These are phyloP conservation scores for Rhinogobius similis DNA, from an alignment of 2,113 vertebrate genomes.

Conservation along the genomic window DNA sequence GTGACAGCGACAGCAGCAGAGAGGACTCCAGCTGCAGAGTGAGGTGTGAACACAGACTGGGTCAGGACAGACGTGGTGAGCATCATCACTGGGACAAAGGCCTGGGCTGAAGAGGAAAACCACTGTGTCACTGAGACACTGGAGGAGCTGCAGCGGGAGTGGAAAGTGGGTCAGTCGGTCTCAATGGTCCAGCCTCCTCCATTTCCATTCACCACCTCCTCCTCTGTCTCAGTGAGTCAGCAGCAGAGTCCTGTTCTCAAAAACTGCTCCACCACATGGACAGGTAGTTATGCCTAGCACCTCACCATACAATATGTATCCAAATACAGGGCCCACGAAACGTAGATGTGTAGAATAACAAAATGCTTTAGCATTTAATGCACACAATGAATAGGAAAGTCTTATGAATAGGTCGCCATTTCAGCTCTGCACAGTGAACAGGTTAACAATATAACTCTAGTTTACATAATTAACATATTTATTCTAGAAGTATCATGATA, in stretches of 20 bases:
- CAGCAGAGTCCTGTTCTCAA: conserved; percentile 35
- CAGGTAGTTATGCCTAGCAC: too few species aligned
- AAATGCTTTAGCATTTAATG: too few species aligned
- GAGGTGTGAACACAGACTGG: conserved; percentile 4
- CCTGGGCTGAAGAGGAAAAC: conserved; percentile 50
- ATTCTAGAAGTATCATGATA: too few species aligned
- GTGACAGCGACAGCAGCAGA: not conserved
- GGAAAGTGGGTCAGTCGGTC: conserved; percentile 71
- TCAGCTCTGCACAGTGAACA: too few species aligned
- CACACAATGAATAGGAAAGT: too few species aligned
- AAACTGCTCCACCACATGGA: conserved; percentile 5
- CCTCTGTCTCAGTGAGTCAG: conserved; percentile 65
- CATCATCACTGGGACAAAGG: conserved; percentile 47
- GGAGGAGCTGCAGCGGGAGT: conserved; percentile 55
- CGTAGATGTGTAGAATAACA: too few species aligned
- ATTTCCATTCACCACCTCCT: conserved; percentile 67
- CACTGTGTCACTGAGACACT: conserved; percentile 37
- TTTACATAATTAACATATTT: too few species aligned
- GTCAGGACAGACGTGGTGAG: conserved; percentile 28
- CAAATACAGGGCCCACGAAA: too few species aligned
- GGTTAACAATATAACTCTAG: too few species aligned
- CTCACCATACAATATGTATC: too few species aligned
- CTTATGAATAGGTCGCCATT: too few species aligned
- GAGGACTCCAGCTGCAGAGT: not conserved
- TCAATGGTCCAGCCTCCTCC: conserved; percentile 60